These are phyloP conservation scores for Venusia cambrica DNA, from an alignment of 2,888 invertebrate species.

Conservation along the genomic window DNA sequence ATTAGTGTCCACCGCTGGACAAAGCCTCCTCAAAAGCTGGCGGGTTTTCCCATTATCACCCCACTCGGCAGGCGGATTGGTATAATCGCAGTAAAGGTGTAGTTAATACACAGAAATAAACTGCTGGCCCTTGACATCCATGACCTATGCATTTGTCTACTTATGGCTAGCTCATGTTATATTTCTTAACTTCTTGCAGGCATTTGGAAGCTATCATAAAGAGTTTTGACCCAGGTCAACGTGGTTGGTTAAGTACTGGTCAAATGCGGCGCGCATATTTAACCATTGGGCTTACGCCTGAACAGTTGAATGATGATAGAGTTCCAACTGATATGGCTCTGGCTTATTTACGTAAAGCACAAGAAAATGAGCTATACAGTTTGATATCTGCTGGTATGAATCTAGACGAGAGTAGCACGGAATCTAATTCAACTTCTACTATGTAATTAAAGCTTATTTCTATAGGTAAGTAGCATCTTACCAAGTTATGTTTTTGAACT, in stretches of 20 bases:
- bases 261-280: conserved; percentile 56
- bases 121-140: no score
- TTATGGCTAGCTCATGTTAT: conserved; percentile 1
- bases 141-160: neutral
- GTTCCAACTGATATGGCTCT: conserved; percentile 44
- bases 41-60: no score
- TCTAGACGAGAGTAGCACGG: conserved; percentile 18
- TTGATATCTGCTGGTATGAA: conserved; percentile 48
- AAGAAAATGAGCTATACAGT: conserved; percentile 51
- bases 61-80: no score
- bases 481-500: no score
- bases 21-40: no score
- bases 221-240: conserved; percentile 68
- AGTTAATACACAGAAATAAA: no score
- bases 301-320: conserved; percentile 39
- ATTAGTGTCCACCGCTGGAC: no score
- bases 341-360: conserved; percentile 39
- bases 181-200: conserved; percentile 37
- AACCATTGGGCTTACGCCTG: conserved; percentile 52
- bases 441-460: no score
- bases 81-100: no score
- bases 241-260: conserved; percentile 63
- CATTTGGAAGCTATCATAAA: conserved; percentile 62
- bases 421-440: conserved; percentile 9
- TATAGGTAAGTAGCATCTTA: no score